phyloP scores from a whole-genome alignment of 2,888 invertebrate genomes.

The Leucoptera coffeella region DNA sequence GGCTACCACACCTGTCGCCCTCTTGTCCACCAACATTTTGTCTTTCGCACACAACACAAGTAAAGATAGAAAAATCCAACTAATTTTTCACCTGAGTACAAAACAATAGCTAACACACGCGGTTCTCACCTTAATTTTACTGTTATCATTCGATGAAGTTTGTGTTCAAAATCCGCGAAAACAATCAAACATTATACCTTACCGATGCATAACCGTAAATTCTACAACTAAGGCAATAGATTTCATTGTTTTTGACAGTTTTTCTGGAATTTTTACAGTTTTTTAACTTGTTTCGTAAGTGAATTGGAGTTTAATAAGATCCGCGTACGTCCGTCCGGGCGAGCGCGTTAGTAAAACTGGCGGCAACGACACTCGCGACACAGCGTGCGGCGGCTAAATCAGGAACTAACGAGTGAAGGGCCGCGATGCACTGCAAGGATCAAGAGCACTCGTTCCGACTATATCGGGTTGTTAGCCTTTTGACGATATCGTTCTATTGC shows the following conservation, averaged over 20 bases:
- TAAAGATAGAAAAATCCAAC: too few species aligned
- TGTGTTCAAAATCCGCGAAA: too few species aligned
- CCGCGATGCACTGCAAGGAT: too few species aligned
- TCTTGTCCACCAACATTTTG: constrained; percentile 37
- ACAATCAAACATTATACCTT: too few species aligned
- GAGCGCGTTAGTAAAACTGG: constrained; percentile 30
- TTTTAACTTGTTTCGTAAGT: constrained; percentile 40
- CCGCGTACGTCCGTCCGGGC: constrained; percentile 23
- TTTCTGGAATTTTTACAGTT: too few species aligned
- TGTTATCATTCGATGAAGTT: constrained; percentile 27
- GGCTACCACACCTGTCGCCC: constrained; percentile 47
- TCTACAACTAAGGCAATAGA: too few species aligned
- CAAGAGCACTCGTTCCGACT: too few species aligned
- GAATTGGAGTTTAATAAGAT: constrained; percentile 10
- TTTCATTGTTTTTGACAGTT: too few species aligned
- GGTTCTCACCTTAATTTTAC: constrained; percentile 27
- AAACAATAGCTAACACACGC: constrained; percentile 40
- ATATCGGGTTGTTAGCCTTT: too few species aligned
- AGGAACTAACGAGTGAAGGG: constrained; percentile 28
- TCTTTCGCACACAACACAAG: constrained; percentile 45
- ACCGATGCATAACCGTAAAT: too few species aligned
- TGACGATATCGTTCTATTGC: too few species aligned
- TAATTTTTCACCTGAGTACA: too few species aligned
- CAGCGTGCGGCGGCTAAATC: constrained; percentile 14
- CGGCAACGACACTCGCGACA: constrained; percentile 30